phyloP scores from a whole-genome alignment of 2,797 vertebrate genomes.

The Myotis planiceps region DNA sequence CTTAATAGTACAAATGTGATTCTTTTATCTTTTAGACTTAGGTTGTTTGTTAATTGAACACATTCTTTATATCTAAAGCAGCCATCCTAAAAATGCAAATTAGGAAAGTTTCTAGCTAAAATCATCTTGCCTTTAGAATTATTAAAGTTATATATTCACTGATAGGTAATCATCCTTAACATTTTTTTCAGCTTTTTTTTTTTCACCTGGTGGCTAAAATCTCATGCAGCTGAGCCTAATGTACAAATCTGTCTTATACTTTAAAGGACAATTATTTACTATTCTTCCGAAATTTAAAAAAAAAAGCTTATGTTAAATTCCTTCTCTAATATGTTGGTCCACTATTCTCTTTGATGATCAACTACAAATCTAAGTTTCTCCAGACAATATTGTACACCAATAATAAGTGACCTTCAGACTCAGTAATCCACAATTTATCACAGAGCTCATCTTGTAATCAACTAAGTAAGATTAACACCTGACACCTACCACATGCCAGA shows the following conservation, averaged over 20 bases:
- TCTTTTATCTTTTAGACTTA: constrained; percentile 32
- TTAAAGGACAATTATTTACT: background rate
- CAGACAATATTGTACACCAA: background rate
- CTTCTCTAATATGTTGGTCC: constrained; percentile 17
- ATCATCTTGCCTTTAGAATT: background rate
- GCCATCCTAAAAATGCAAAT: background rate
- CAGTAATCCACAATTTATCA: background rate
- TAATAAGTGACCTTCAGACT: background rate
- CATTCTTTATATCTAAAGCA: background rate
- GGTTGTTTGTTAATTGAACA: background rate
- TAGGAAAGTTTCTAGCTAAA: background rate
- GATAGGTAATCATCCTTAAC: background rate
- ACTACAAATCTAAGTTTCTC: background rate
- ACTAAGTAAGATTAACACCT: background rate
- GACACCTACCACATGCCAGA: background rate
- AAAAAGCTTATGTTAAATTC: background rate
- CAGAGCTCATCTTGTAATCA: background rate
- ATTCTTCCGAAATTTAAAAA: background rate
- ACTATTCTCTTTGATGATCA: background rate
- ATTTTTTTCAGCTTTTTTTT: background rate
- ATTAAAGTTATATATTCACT: background rate
- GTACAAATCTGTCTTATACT: background rate
- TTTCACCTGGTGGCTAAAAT: background rate
- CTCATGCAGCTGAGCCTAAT: background rate
- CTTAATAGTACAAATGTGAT: constrained; percentile 20